Evolutionary conservation across 53 echinoderm and acorn worm genomes (phyloP).

Genomic region (Crossaster papposus): DNA sequence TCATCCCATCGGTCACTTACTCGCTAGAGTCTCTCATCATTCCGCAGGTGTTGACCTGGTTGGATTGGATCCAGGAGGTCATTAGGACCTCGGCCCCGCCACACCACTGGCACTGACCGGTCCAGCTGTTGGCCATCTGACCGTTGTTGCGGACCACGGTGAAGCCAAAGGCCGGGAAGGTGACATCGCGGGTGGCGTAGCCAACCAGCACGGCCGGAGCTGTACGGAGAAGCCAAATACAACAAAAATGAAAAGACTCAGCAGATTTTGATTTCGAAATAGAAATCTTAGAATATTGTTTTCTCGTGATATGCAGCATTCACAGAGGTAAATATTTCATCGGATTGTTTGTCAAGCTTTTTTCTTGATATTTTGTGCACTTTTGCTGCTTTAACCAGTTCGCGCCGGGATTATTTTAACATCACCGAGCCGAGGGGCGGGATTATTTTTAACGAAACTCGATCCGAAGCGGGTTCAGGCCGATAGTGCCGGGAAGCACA

Average conservation of each 20-base stretch:
- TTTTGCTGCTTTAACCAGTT: too few relatives aligned
- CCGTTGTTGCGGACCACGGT: constrained; percentile 91
- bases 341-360: too few relatives aligned
- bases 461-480: too few relatives aligned
- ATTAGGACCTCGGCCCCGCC: constrained; percentile 81
- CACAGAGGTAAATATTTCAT: too few relatives aligned
- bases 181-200: constrained; percentile 74
- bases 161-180: constrained; percentile 92
- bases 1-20: constrained; percentile 57
- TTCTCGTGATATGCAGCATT: too few relatives aligned
- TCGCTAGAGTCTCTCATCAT: constrained; percentile 74
- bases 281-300: too few relatives aligned
- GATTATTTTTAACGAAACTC: too few relatives aligned
- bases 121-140: constrained; percentile 89
- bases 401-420: too few relatives aligned
- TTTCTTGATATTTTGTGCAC: too few relatives aligned
- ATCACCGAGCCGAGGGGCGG: too few relatives aligned
- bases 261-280: background rate
- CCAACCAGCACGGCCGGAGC: constrained; percentile 86
- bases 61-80: constrained; percentile 93
- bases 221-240: background rate
- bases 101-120: constrained; percentile 93
- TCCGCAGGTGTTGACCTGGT: constrained; percentile 73
- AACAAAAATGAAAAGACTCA: background rate
- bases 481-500: too few relatives aligned